Conservation (phyloP, 1,140 invertebrate species). For the Hyles euphorbiae region DNA sequence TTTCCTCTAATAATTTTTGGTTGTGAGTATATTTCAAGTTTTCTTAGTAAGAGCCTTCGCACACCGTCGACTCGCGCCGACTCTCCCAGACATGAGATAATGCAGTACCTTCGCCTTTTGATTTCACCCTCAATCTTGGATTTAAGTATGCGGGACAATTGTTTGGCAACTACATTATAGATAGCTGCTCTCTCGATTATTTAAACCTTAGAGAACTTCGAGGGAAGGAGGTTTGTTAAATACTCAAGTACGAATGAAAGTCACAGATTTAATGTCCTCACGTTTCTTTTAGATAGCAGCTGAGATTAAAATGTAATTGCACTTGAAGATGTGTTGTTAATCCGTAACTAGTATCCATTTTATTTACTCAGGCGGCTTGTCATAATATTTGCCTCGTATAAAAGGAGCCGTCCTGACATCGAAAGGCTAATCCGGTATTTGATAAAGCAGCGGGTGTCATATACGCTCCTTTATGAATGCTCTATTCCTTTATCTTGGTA, state of each 20-base stretch:
- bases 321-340: constrained; percentile 1
- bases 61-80: too few species aligned
- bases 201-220: too few species aligned
- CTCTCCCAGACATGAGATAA: background rate
- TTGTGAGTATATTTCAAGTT: constrained; percentile 1
- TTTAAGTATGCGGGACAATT: too few species aligned
- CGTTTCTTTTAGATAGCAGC: background rate
- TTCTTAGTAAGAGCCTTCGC: background rate
- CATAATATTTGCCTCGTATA: constrained; percentile 65
- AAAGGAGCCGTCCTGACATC: constrained; percentile 49
- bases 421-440: constrained; percentile 64
- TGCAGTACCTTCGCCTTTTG: background rate
- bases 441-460: constrained; percentile 70
- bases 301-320: constrained; percentile 2
- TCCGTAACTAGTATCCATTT: constrained; percentile 28
- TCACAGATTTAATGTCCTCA: too few species aligned
- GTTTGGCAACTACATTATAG: too few species aligned
- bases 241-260: too few species aligned
- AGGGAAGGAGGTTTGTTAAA: too few species aligned
- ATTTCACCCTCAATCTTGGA: background rate
- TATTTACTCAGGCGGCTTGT: constrained; percentile 56
- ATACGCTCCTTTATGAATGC: constrained; percentile 60
- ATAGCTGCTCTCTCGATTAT: too few species aligned
- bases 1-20: too few species aligned
- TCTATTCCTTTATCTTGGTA: constrained; percentile 58